These are phyloP conservation scores for Zhengitettix transpicula DNA, from an alignment of 2,888 invertebrate genomes.

Conservation along the genomic window DNA sequence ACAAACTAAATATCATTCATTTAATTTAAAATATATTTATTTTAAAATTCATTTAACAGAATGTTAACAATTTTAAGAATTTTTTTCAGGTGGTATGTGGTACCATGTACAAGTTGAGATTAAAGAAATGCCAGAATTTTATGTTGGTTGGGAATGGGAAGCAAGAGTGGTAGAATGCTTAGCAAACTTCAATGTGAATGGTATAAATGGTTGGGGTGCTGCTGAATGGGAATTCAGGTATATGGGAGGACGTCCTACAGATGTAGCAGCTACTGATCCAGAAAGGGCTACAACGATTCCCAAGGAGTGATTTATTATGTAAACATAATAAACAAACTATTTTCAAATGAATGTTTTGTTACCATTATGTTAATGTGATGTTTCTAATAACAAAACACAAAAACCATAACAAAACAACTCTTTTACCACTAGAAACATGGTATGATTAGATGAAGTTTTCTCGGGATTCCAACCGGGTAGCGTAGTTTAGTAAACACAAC, in stretches of 20 bases:
- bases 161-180: conserved; percentile 40
- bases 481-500: too few relatives aligned
- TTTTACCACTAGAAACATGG: too few relatives aligned
- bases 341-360: neutral
- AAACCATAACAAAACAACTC: too few relatives aligned
- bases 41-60: neutral
- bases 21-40: neutral
- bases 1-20: neutral
- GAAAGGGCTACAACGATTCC: neutral
- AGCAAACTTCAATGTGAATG: conserved; percentile 40
- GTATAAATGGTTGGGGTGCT: conserved; percentile 42
- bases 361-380: neutral
- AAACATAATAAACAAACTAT: neutral
- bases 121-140: conserved; percentile 35
- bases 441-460: too few relatives aligned
- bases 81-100: conserved; percentile 28
- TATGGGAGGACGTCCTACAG: conserved; percentile 1
- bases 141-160: conserved; percentile 41
- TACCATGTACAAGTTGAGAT: conserved; percentile 37
- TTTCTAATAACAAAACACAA: too few relatives aligned
- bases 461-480: too few relatives aligned
- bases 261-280: conserved; percentile 3
- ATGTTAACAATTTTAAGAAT: too few relatives aligned
- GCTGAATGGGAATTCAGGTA: conserved; percentile 46
- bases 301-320: conserved; percentile 1